These are phyloP conservation scores for Entomyzon cyanotis DNA, from an alignment of 2,113 vertebrate species.

Conservation along the genomic window DNA sequence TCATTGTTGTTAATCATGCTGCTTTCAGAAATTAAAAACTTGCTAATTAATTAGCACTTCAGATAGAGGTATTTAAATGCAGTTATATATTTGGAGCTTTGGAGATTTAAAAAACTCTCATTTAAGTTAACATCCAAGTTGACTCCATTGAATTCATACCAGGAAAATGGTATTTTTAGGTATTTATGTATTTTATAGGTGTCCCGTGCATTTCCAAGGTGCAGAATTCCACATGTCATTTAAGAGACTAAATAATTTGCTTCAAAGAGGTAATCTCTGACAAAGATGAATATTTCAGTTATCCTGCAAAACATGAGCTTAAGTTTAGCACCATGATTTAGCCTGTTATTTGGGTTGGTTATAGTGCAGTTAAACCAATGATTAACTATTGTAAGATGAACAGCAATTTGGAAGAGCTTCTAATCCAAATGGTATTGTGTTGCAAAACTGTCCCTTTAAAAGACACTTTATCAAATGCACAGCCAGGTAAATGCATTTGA, in stretches of 20 bases:
- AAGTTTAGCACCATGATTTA: background rate
- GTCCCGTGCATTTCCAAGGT: background rate
- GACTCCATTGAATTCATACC: background rate
- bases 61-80: slow-evolving; percentile 3
- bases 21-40: slow-evolving; percentile 5
- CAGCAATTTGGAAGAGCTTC: background rate
- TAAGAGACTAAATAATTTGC: background rate
- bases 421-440: background rate
- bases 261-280: background rate
- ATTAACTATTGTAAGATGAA: background rate
- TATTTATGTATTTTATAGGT: background rate
- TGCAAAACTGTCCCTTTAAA: background rate
- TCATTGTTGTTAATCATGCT: background rate
- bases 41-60: slow-evolving; percentile 10
- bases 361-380: background rate
- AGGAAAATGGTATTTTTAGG: background rate
- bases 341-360: background rate
- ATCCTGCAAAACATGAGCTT: background rate
- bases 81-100: background rate
- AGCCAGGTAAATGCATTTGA: background rate
- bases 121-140: background rate
- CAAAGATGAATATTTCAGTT: background rate
- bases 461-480: background rate
- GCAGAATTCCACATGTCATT: background rate
- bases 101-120: background rate